These are phyloP conservation scores for Calephelis perditalis DNA, from an alignment of 2,888 invertebrate species.

Conservation along the genomic window DNA sequence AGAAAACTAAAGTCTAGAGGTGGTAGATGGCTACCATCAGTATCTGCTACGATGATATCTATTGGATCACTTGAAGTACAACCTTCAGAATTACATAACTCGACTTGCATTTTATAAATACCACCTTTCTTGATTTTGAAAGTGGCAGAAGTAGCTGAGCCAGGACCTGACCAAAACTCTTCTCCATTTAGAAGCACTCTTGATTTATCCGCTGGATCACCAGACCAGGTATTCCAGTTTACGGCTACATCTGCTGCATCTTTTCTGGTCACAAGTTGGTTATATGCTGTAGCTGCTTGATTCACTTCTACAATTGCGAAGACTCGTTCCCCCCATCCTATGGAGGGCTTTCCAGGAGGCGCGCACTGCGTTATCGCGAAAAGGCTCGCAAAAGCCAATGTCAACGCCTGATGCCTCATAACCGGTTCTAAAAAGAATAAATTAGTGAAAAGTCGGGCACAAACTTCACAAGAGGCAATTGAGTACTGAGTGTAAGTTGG, in stretches of 20 bases:
- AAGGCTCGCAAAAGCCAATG: constrained; percentile 46
- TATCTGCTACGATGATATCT: constrained; percentile 67
- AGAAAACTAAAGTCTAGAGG: constrained; percentile 58
- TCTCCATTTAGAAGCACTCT: constrained; percentile 55
- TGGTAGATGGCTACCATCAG: constrained; percentile 70
- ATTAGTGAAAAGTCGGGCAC: constrained; percentile 28
- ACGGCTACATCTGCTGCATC: constrained; percentile 67
- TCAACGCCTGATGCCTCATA: constrained; percentile 51
- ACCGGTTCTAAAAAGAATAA: constrained; percentile 57
- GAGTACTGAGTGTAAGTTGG: constrained; percentile 57
- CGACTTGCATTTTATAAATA: constrained; percentile 61
- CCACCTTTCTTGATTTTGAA: constrained; percentile 70
- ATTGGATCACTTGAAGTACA: constrained; percentile 61
- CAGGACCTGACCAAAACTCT: constrained; percentile 58
- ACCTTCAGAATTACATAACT: constrained; percentile 65
- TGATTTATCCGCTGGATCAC: constrained; percentile 58
- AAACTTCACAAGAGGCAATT: constrained; percentile 51
- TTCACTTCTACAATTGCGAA: constrained; percentile 71
- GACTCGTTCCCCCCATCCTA: constrained; percentile 69
- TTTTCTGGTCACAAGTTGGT: constrained; percentile 59
- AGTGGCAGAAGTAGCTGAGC: constrained; percentile 53
- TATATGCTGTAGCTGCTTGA: constrained; percentile 71
- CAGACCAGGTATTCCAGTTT: constrained; percentile 72
- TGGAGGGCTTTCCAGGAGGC: constrained; percentile 63
- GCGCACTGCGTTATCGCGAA: constrained; percentile 44